Evolutionary conservation across 2,888 invertebrate species (phyloP), one percentile per base, ranked within the genome.

Genomic region (Sylvicola cinctus): DNA sequence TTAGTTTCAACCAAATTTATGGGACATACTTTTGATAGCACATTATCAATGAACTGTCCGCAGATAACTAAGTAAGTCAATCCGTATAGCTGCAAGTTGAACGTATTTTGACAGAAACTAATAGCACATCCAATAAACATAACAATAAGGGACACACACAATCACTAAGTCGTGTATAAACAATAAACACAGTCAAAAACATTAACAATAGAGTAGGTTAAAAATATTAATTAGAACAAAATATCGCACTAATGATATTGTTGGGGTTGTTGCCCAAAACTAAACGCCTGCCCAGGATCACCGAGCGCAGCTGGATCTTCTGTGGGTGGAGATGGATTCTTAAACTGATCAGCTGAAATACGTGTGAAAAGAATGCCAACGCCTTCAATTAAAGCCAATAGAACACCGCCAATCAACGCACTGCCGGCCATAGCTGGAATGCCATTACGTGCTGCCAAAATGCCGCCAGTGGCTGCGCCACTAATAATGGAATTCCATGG

Each of bases 401-500:
- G 68, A 38, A 95, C 79, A 36, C 95, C 96, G 35, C 95, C 91
- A 32, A 98, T 83, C 30, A 95, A 63, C 11, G 95, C 98, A 62
- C 95, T 95, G 27, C 90, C 95, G 34, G 87, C 78, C 84, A 85
- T 85, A 1, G 84, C 81, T 38, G 78, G 76, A 26, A 81, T 54
- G 68, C 85, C 84, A 65, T 83, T 90, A 62, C 96, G 69, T n/a
- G 93, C 87, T 23, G 96, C 88, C 40, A 99, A 62, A 44, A 96
- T 80, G 29, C 88, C 96, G 35, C 98, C 96, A 16, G 98, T 98
- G 1, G 87, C 70, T 7, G 93, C 93, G 1, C 96, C 98, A 55
- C 85, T 85, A 48, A 84, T 80, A 16, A 90, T 87, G 0, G 85
- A 85, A 54, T 87, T 96, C 88, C 93, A 93, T 0, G 96, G 95